Evolutionary conservation across 2,113 vertebrate species (phyloP), one percentile per base, ranked within the genome.

Genomic region (Mesitornis unicolor): DNA sequence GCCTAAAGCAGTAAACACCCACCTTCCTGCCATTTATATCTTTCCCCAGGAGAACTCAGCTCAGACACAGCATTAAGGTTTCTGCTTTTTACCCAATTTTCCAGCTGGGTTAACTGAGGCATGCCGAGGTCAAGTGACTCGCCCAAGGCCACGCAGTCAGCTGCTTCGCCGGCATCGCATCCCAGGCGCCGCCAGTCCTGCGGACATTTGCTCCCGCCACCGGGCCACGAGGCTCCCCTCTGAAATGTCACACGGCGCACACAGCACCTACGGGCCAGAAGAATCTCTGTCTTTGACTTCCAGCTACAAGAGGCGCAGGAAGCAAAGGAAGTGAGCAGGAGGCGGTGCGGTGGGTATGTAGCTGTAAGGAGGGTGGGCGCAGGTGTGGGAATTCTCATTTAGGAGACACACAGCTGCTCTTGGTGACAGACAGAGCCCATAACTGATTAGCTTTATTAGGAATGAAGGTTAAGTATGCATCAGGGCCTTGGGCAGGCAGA

Each of bases 61-160:
- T 93, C 56, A 69, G 77, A 92, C 78, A 90, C 88, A 70, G 91
- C 85, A 73, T 83, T 68, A 92, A 95, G 85, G 91, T 89, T 97
- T 96, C 95, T 97, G 95, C 96, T 93, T 97, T 97, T 97, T 96
- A 94, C 83, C 87, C 96, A 92, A 96, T 97, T 97, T 97, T 97
- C 96, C 97, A 97, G 96, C 91, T 97, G 87, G 87, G 85, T 96
- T 96, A 94, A 95, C 92, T 80, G 93, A 96, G 82, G 84, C 95
- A 50, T 84, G 88, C 36, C 0, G 20, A 95, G 95, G 95, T 97
- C 95, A 97, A 97, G 94, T 93, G 95, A 75, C 80, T 97, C 0
- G 95, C 96, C 93, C 93, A 95, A 92, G 94, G 97, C 96, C 95
- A 93, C 5, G 0, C 9, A 97, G 85, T 61, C 87, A 93, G 85